Percentiles rank a stretch among this genome's conserved stretches.
phyloP scores from a whole-genome alignment of 1,140 invertebrate species.

The Drosophila repletoides region DNA sequence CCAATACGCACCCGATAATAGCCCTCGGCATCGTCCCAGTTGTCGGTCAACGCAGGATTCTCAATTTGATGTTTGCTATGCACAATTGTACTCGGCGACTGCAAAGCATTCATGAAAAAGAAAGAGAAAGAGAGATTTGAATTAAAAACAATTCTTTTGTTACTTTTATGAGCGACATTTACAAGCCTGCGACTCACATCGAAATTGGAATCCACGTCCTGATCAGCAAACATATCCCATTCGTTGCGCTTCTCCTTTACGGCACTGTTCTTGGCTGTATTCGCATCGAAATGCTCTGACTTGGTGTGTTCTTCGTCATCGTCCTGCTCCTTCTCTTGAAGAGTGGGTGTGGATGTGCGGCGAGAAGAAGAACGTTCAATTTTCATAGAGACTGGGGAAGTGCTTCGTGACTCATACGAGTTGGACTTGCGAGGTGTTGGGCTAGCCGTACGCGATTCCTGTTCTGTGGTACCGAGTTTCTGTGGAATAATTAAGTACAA shows the following conservation, averaged over 20 bases:
- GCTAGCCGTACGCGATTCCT: slow-evolving; percentile 34
- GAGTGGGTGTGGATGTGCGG: slow-evolving; percentile 48
- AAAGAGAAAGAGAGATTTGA: neutral
- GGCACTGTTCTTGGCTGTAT: slow-evolving; percentile 33
- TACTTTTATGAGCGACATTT: slow-evolving; percentile 47
- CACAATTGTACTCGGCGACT: slow-evolving; percentile 90
- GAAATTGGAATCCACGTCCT: slow-evolving; percentile 92
- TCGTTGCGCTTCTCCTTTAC: slow-evolving; percentile 84
- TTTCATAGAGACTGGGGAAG: slow-evolving; percentile 47
- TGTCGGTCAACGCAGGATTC: slow-evolving; percentile 97
- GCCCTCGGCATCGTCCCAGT: slow-evolving; percentile 99
- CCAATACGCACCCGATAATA: slow-evolving; percentile 98
- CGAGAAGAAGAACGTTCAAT: slow-evolving; percentile 5
- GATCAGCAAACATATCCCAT: slow-evolving; percentile 95
- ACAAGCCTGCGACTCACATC: slow-evolving; percentile 87
- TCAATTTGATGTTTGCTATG: slow-evolving; percentile 88
- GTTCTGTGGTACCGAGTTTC: slow-evolving; percentile 57
- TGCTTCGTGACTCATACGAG: slow-evolving; percentile 57
- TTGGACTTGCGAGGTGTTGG: slow-evolving; percentile 58
- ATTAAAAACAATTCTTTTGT: neutral
- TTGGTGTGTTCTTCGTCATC: slow-evolving; percentile 24
- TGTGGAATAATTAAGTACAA: neutral
- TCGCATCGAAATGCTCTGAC: slow-evolving; percentile 27
- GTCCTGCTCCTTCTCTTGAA: slow-evolving; percentile 4
- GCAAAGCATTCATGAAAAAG: neutral